Base-by-base conservation (phyloP, 1,140 invertebrate genomes). In the Trachymyrmex septentrionalis region DNA sequence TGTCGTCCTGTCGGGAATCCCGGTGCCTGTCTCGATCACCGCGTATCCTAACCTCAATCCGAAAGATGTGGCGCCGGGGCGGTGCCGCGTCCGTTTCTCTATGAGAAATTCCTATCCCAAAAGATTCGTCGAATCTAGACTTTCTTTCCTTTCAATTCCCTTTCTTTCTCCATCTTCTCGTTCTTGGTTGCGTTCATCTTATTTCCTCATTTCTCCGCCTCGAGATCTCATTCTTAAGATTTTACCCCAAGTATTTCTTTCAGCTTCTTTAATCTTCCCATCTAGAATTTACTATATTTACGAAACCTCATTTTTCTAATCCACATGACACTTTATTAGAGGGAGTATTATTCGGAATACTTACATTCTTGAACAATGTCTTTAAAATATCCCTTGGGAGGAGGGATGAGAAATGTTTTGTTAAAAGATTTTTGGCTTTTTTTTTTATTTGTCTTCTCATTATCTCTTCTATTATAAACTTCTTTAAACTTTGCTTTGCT, bases 81-180 rank as follows among this genome's bases (percentile, higher is more conserved):
- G 92, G 92, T 91, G 90, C 91, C 91, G 14, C 9, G 12, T 71
- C 86, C n/a, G 34, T 82, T 66, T 27, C 48, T 10, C 1, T n/a
- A 9, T 1, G 44, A 48, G 16, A 88, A 57, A 57, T 55, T 85
- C 30, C 34, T 5, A 16, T 3, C 50, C 1, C 21, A 4, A 69
- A 24, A n/a, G 38, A 30, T 6, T 5, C 21, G 44, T 21, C 9
- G 3, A 21, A 53, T 63, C 63, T 30, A 48, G 10, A 67, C 1
- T 30, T 5, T 9, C 50, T 0, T 9, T 0, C 3, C 57, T 21
- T 48, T 66, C 14, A 12, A 24, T 34, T 59, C 38, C 10, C 14
- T 16, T 50, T 55, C 27, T 55, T 4, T 59, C 9, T 1, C 7
- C 61, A 0, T 63, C 5, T 19, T 38, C 27, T 50, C 14, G 48